Evolutionary conservation across 2,113 vertebrate genomes (phyloP), one percentile per base, ranked within the genome.

Genomic region (Zosterops hypoxanthus): DNA sequence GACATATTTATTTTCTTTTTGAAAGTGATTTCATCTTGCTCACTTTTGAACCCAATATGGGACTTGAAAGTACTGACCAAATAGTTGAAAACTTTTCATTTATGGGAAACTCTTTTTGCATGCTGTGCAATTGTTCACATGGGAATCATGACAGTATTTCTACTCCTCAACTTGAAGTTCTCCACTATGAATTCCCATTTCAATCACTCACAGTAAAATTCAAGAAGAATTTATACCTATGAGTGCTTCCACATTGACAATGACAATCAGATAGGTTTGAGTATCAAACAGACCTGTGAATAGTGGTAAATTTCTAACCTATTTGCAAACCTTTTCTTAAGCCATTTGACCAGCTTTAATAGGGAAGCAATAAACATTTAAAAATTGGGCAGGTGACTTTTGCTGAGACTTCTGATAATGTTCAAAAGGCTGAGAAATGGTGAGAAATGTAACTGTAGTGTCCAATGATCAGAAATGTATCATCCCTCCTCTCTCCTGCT

Each of bases 311-410:
- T 68, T 29, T 75, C 28, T 68, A 42, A n/a, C 6, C 23, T 68
- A 6, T 55, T 79, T 86, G 13, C 20, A 76, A 71, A 55, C 42
- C 5, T n/a, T 60, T 88, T 76, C 39, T 64, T 69, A 55, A 73
- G 8, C 4, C 55, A 12, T 88, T 85, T 90, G 63, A 5, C 6
- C 57, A 68, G 31, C 12, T 90, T 34, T 49, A 53, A 16, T 4
- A 66, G 22, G 24, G 42, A 79, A 70, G 21, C 79, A 63, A 82
- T 19, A 56, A 42, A 39, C 14, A 63, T 36, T 34, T 44, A n/a
- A 34, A 92, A 71, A 36, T 22, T 22, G 8, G 49, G 29, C 16
- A 53, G 7, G 3, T 0, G 0, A 3, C 8, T 79, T 85, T 63
- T 66, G 1, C 39, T 68, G 42, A 22, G 31, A 19, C 24, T 75